Percentiles rank a stretch among this genome's conserved stretches.
These are phyloP conservation scores for Aldrovandia affinis DNA, from an alignment of 2,797 vertebrate species.

Conservation along the genomic window DNA sequence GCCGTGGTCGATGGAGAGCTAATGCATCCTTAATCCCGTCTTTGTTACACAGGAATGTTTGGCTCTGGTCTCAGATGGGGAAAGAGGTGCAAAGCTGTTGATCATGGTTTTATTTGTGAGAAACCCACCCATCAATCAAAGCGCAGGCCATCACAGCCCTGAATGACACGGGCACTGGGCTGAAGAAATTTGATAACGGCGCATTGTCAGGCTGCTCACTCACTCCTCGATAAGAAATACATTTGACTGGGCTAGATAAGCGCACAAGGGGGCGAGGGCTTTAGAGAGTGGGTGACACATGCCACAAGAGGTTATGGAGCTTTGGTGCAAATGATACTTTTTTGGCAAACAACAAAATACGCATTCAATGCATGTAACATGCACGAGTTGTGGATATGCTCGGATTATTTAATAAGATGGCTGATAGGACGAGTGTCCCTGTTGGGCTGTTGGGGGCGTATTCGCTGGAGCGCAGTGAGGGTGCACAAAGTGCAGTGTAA, in stretches of 20 bases:
- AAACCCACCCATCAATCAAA: constrained; percentile 99
- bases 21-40: constrained; percentile 99
- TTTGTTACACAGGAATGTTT: constrained; percentile 96
- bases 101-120: constrained; percentile 94
- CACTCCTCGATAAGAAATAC: constrained; percentile 94
- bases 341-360: constrained; percentile 82
- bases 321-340: constrained; percentile 91
- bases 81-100: constrained; percentile 92
- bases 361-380: constrained; percentile 60
- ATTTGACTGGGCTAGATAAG: constrained; percentile 99
- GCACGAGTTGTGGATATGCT: constrained; percentile 67
- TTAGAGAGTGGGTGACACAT: constrained; percentile 80
- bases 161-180: constrained; percentile 96
- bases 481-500: constrained; percentile 53
- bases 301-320: constrained; percentile 80
- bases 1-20: constrained; percentile 91
- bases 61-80: constrained; percentile 83
- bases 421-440: constrained; percentile 58
- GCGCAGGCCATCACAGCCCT: constrained; percentile 80
- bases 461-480: constrained; percentile 54
- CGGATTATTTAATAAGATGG: constrained; percentile 73
- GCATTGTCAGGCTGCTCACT: constrained; percentile 88
- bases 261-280: constrained; percentile 86
- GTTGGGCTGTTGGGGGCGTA: constrained; percentile 42
- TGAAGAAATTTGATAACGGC: constrained; percentile 99